Percentiles rank a stretch among this genome's conserved stretches.
Evolutionary conservation across 2,113 vertebrate genomes (phyloP).

Genomic region (Motacilla alba): DNA sequence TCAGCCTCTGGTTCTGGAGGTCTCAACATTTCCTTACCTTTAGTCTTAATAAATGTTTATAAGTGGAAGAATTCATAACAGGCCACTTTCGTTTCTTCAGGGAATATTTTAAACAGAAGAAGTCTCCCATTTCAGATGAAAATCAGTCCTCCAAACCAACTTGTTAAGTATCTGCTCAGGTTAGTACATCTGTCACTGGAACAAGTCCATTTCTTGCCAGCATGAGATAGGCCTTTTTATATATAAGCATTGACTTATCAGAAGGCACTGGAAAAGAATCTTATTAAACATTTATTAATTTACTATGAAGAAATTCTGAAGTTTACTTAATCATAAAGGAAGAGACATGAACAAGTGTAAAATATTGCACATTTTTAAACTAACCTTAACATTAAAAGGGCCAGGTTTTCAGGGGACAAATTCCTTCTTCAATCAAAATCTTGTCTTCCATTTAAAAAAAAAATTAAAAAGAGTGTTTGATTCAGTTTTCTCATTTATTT

Average conservation of each 20-base stretch:
- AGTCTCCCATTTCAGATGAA: neutral
- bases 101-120: neutral
- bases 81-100: neutral
- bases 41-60: neutral
- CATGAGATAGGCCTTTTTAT: neutral
- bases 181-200: neutral
- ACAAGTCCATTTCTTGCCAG: neutral
- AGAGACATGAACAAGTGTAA: neutral
- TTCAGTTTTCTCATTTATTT: neutral
- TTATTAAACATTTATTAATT: neutral
- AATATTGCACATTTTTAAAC: neutral
- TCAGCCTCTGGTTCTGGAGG: neutral
- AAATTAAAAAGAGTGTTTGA: neutral
- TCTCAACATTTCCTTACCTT: neutral
- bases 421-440: neutral
- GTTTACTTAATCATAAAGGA: neutral
- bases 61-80: neutral
- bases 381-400: neutral
- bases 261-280: neutral
- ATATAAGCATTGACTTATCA: neutral
- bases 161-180: neutral
- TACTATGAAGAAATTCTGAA: neutral
- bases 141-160: neutral
- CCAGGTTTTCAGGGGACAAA: neutral
- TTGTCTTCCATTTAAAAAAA: neutral